Percentiles rank a stretch among this genome's conserved stretches.
Conservation (phyloP, 2,113 vertebrate genomes). For the Podocnemis expansa region DNA sequence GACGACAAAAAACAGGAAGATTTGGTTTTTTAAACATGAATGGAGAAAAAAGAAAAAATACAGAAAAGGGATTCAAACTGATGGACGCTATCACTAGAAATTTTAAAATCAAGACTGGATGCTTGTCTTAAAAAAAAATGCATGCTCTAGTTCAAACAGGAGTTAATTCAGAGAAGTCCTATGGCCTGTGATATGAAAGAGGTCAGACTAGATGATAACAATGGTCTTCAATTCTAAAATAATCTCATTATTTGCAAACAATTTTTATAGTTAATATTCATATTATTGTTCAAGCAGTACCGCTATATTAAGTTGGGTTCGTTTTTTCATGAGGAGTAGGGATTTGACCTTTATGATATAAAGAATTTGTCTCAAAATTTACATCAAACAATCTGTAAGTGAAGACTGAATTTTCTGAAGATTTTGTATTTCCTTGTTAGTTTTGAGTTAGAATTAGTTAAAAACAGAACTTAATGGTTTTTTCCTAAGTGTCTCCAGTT, state of each 20-base stretch:
- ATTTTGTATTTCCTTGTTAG: background rate
- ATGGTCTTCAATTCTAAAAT: background rate
- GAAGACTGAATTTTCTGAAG: background rate
- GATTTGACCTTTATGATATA: background rate
- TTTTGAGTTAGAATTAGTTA: background rate
- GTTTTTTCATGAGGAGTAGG: background rate
- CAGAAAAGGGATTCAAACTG: background rate
- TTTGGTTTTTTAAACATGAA: background rate
- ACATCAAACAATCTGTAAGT: rapidly evolving
- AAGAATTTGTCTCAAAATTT: background rate
- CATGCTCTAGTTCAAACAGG: background rate
- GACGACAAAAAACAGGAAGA: background rate
- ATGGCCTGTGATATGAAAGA: background rate
- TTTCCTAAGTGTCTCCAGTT: background rate
- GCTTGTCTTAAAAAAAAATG: background rate
- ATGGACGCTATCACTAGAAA: rapidly evolving
- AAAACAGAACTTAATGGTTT: background rate
- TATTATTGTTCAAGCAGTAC: background rate
- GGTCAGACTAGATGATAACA: background rate
- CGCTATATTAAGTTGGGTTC: background rate
- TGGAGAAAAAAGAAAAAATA: background rate
- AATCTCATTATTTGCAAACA: background rate
- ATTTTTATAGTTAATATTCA: background rate
- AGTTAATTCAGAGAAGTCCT: background rate
- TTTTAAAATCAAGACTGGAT: background rate